Evolutionary conservation across 2,113 vertebrate genomes (phyloP), one percentile per base, ranked within the genome.

Genomic region (Alligator sinensis): DNA sequence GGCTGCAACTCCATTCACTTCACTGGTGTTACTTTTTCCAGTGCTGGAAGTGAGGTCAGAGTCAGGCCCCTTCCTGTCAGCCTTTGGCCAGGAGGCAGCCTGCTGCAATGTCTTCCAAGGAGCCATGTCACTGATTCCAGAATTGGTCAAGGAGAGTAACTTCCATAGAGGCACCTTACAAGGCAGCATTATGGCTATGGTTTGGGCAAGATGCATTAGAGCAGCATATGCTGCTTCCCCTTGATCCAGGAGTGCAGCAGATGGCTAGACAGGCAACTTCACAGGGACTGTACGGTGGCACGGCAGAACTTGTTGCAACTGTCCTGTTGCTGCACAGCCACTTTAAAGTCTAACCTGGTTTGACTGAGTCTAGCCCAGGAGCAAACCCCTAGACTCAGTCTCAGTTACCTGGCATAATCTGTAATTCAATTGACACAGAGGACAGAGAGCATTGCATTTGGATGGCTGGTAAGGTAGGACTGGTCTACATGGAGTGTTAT

Each of bases 101-200:
- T 22, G 34, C 77, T 60, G 10, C 5, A 18, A 38, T 27, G 59
- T 61, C 22, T 62, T 61, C 59, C 38, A 14, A 38, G 77, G n/a
- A 62, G 59, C 24, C 22, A 11, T 27, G 59, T 11, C 18, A 3
- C 2, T 1, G 70, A 27, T 95, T 79, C 15, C 30, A 16, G 63
- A 72, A 59, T 60, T 68, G 59, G 15, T 87, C 1, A 11, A 30
- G 59, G 25, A 0, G 0, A n/a, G 14, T 38, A 62, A 13, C 74
- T 80, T 3, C 24, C 55, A 68, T 1, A 0, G 0, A 85, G 30
- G 12, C 62, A 21, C 27, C 13, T 38, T 64, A 4, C 61, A n/a
- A 79, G 18, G 34, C 47, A 30, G 59, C 0, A 0, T 18, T 16
- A 5, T 4, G 54, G 34, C 38, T 72, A 34, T 47, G 4, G 25